Evolutionary conservation across 2,888 invertebrate species (phyloP).

Genomic region (Caenorhabditis macrosperma): DNA sequence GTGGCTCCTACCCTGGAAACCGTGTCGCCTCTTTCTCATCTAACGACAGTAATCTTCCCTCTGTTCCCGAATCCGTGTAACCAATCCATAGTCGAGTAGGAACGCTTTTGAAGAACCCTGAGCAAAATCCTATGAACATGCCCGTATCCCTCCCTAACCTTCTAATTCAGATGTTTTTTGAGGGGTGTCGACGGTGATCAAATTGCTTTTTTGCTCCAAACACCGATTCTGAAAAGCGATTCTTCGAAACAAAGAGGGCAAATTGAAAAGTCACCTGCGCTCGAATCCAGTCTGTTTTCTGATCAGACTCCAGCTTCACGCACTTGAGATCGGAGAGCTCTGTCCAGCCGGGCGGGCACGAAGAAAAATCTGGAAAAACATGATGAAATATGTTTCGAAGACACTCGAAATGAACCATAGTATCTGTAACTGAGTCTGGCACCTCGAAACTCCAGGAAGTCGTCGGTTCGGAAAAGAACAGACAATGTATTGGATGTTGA

Average conservation of each 20-base stretch:
- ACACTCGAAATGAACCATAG: slow-evolving; percentile 27
- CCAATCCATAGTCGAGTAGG: slow-evolving; percentile 59
- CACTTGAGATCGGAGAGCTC: slow-evolving; percentile 18
- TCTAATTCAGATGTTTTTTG: slow-evolving; percentile 18
- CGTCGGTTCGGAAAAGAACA: slow-evolving; percentile 49
- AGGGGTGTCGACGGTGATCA: background rate
- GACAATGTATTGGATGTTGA: slow-evolving; percentile 25
- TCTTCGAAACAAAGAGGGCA: too few relatives aligned
- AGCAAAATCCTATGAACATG: too few relatives aligned
- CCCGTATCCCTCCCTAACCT: background rate
- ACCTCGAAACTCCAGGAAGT: slow-evolving; percentile 40
- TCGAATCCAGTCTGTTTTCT: slow-evolving; percentile 33
- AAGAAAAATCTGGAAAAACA: slow-evolving; percentile 23
- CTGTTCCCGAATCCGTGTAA: slow-evolving; percentile 57
- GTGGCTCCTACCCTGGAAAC: slow-evolving; percentile 2
- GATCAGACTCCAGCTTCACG: slow-evolving; percentile 12
- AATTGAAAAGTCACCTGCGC: slow-evolving; percentile 18
- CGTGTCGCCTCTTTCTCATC: slow-evolving; percentile 10
- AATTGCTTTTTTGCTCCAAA: slow-evolving; percentile 34
- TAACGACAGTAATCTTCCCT: slow-evolving; percentile 48
- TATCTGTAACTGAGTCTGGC: slow-evolving; percentile 44
- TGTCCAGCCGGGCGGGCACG: slow-evolving; percentile 46
- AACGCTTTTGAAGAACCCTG: slow-evolving; percentile 22
- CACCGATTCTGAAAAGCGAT: slow-evolving; percentile 41
- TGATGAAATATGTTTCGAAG: background rate